phyloP scores from a whole-genome alignment of 2,113 vertebrate species.

The Piaya cayana region DNA sequence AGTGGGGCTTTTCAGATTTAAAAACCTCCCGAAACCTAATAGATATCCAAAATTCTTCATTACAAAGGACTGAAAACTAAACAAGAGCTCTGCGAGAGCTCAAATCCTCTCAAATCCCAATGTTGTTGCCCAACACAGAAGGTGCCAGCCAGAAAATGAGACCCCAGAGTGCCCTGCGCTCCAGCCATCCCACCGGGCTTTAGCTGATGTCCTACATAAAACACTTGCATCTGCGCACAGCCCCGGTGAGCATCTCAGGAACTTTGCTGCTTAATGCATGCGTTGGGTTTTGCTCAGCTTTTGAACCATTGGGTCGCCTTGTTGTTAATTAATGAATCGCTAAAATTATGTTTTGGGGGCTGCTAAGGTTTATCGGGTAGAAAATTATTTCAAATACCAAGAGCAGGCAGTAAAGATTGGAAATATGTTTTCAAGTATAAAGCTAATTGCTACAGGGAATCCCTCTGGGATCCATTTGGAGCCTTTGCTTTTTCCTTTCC shows the following conservation, averaged over 20 bases:
- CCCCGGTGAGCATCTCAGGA: neutral
- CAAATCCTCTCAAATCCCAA: neutral
- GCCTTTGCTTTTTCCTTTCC: slow-evolving; percentile 59
- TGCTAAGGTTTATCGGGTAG: slow-evolving; percentile 66
- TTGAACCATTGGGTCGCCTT: neutral
- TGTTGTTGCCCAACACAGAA: fast-evolving
- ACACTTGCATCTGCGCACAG: neutral
- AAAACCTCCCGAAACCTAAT: neutral
- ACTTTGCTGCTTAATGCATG: neutral
- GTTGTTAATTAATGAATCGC: slow-evolving; percentile 57
- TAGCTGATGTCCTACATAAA: neutral
- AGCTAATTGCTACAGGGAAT: slow-evolving; percentile 63
- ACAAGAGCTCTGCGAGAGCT: neutral
- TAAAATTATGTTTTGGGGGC: slow-evolving; percentile 65
- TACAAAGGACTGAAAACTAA: neutral
- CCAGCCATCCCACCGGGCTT: neutral
- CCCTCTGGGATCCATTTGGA: slow-evolving; percentile 66
- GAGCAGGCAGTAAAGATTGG: slow-evolving; percentile 61
- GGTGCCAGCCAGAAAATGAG: neutral
- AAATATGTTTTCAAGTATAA: slow-evolving; percentile 64
- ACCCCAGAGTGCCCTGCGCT: neutral
- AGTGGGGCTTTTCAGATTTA: neutral
- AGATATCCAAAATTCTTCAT: neutral
- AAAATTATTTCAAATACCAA: slow-evolving; percentile 68
- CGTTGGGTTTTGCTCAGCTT: neutral